phyloP scores from a whole-genome alignment of 1,140 invertebrate species.

The Oncopodura yosiiana region DNA sequence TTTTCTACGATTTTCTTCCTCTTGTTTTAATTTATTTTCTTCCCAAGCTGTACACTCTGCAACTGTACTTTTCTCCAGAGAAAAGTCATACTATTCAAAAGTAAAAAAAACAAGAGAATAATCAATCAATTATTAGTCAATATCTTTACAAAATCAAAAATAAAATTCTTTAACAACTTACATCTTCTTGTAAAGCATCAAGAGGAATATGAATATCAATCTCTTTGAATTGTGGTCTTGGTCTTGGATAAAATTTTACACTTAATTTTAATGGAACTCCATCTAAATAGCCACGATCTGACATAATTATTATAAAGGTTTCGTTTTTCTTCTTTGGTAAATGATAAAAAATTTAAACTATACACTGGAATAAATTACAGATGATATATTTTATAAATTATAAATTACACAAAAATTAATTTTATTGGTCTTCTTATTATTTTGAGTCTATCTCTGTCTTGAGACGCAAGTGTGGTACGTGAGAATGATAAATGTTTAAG shows the following conservation, averaged over 20 bases:
- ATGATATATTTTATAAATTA: no score
- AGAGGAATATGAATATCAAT: slow-evolving; percentile 32
- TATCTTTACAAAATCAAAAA: background rate
- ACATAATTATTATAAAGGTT: no score
- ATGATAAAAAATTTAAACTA: no score
- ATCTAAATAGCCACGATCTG: slow-evolving; percentile 14
- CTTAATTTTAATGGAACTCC: slow-evolving; percentile 27
- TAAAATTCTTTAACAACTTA: slow-evolving; percentile 11
- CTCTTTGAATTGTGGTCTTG: slow-evolving; percentile 20
- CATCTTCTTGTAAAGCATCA: slow-evolving; percentile 29
- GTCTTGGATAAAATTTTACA: slow-evolving; percentile 25
- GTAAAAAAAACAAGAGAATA: slow-evolving; percentile 10
- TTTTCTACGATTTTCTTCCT: background rate
- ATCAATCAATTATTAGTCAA: background rate
- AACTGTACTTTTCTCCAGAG: slow-evolving; percentile 6
- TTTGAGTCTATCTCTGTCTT: no score
- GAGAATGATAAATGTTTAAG: no score
- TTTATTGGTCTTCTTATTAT: no score
- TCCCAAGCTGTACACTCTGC: background rate
- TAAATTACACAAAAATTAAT: no score
- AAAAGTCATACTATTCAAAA: slow-evolving; percentile 32
- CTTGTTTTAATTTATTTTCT: background rate
- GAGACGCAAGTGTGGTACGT: no score
- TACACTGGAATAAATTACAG: no score
- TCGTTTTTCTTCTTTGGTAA: no score